Conservation (phyloP, 2,888 invertebrate species). For the Bombyx huttoni region DNA sequence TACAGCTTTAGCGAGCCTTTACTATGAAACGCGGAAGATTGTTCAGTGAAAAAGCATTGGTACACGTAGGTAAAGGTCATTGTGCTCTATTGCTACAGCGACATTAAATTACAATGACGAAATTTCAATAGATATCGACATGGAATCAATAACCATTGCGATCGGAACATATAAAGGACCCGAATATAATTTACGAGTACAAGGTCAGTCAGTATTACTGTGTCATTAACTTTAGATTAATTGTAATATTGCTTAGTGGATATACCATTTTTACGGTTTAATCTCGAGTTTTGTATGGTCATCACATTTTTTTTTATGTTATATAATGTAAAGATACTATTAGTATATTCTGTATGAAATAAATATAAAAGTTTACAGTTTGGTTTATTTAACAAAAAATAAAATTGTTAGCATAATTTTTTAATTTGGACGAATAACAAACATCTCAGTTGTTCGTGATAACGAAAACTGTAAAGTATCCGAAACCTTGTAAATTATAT, state of each 20-base stretch:
- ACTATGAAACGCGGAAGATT: neutral
- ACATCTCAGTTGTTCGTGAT: no score
- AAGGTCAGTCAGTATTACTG: neutral
- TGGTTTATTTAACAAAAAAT: no score
- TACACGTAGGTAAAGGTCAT: neutral
- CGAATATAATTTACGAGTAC: neutral
- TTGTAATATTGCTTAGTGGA: neutral
- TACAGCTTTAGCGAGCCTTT: neutral
- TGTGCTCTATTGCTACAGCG: neutral
- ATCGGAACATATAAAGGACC: neutral
- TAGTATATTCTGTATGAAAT: no score
- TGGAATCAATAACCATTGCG: neutral
- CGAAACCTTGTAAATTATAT: no score
- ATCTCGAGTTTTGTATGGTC: no score
- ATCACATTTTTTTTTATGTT: no score
- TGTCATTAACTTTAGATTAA: neutral
- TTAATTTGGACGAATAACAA: no score
- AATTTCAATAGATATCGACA: neutral
- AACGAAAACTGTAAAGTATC: no score
- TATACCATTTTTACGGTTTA: no score
- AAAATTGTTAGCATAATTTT: no score
- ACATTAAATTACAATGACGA: neutral
- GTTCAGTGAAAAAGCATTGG: neutral
- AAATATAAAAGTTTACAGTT: no score
- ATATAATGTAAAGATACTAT: no score